These are phyloP conservation scores for Castor canadensis DNA, from an alignment of 2,113 vertebrate species.

Conservation along the genomic window DNA sequence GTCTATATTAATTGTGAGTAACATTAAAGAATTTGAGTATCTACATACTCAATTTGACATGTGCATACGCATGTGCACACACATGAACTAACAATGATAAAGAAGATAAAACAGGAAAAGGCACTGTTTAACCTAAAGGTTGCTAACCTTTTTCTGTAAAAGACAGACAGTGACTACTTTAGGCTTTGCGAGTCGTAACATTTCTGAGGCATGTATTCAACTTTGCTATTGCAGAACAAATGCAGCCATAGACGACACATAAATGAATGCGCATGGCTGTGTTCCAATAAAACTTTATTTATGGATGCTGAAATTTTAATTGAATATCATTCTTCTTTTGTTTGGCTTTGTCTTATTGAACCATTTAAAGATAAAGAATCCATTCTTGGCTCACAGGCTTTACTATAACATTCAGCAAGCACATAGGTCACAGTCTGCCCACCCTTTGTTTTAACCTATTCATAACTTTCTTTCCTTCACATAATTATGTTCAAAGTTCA, in stretches of 20 bases:
- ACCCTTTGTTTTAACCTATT: neutral
- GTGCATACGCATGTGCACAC: neutral
- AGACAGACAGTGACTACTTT: neutral
- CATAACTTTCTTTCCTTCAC: neutral
- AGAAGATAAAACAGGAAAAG: conserved; percentile 1
- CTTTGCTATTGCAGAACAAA: neutral
- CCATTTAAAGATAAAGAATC: conserved; percentile 12
- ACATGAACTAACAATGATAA: neutral
- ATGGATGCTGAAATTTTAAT: conserved; percentile 12
- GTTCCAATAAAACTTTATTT: conserved; percentile 47
- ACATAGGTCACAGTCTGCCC: neutral
- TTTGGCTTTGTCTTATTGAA: neutral
- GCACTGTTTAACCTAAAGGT: neutral
- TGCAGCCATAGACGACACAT: neutral
- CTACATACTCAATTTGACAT: neutral
- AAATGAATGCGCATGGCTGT: neutral
- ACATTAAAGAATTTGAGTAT: neutral
- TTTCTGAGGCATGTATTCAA: neutral
- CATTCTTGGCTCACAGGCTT: neutral
- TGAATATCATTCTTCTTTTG: neutral
- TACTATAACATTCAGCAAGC: neutral
- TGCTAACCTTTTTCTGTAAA: neutral
- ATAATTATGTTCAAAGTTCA: conserved; percentile 26
- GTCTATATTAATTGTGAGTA: neutral
- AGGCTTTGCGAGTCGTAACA: neutral